phyloP scores from a whole-genome alignment of 2,888 invertebrate genomes.

The Cephonodes hylas region DNA sequence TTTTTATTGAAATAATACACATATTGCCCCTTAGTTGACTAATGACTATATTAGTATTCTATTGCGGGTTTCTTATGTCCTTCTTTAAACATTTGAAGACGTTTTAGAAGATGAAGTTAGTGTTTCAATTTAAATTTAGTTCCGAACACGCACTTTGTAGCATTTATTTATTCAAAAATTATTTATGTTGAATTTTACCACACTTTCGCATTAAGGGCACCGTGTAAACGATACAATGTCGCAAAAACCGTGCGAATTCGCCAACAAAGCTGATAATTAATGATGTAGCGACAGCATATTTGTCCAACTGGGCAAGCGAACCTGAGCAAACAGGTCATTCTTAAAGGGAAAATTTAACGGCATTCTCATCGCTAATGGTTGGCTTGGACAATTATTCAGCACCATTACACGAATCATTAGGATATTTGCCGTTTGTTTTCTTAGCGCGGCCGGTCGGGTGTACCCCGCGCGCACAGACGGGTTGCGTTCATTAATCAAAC shows the following conservation, averaged over 20 bases:
- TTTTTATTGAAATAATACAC: too few species aligned
- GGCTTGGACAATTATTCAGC: constrained; percentile 64
- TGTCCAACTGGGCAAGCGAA: constrained; percentile 62
- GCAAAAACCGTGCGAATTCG: constrained; percentile 40
- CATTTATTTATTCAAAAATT: too few species aligned
- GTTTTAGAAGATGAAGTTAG: too few species aligned
- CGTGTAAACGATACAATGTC: not conserved
- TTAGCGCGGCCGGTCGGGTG: constrained; percentile 40
- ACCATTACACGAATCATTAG: constrained; percentile 74
- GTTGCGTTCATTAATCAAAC: constrained; percentile 71
- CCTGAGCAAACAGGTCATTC: constrained; percentile 67
- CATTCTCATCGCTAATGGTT: constrained; percentile 57
- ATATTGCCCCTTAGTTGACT: too few species aligned
- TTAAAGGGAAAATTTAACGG: constrained; percentile 52
- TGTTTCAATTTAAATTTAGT: too few species aligned
- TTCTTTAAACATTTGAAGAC: too few species aligned
- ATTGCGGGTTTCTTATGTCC: too few species aligned
- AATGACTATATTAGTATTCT: too few species aligned
- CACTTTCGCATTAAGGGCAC: not conserved
- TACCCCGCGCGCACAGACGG: constrained; percentile 28
- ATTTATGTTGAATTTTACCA: not conserved
- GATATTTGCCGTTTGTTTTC: constrained; percentile 67
- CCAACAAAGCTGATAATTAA: constrained; percentile 62
- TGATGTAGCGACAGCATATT: constrained; percentile 66
- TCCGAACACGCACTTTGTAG: too few species aligned